Conservation (phyloP, 1,140 invertebrate species). For the Drosophila auraria region DNA sequence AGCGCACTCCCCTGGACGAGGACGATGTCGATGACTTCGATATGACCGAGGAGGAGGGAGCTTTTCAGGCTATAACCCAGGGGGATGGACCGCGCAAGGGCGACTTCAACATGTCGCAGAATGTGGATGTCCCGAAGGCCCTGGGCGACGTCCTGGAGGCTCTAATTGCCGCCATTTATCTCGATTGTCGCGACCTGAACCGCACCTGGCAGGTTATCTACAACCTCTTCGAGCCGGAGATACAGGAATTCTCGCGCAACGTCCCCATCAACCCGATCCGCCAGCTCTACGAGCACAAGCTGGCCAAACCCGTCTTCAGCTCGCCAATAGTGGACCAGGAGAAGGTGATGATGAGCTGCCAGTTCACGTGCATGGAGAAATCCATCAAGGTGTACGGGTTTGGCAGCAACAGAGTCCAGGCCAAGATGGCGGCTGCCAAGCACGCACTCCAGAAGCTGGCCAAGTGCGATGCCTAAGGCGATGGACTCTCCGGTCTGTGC, state of each 20-base stretch:
- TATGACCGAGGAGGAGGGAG: background rate
- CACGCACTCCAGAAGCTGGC: slow-evolving; percentile 87
- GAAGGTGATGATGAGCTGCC: slow-evolving; percentile 88
- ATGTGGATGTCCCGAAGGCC: slow-evolving; percentile 96
- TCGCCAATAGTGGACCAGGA: slow-evolving; percentile 69
- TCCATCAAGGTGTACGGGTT: slow-evolving; percentile 88
- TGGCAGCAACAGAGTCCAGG: slow-evolving; percentile 88
- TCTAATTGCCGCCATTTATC: slow-evolving; percentile 95
- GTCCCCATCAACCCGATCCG: slow-evolving; percentile 96
- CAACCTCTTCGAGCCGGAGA: slow-evolving; percentile 90
- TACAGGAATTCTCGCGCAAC: slow-evolving; percentile 91
- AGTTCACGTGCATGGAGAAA: slow-evolving; percentile 87
- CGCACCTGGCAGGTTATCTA: slow-evolving; percentile 94
- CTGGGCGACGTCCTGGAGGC: slow-evolving; percentile 98
- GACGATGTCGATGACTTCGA: slow-evolving; percentile 31
- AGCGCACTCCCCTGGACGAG: slow-evolving; percentile 47
- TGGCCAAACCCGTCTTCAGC: slow-evolving; percentile 87
- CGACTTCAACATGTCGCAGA: slow-evolving; percentile 87
- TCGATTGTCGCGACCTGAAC: slow-evolving; percentile 93
- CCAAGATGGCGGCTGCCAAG: slow-evolving; percentile 91
- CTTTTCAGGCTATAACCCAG: background rate
- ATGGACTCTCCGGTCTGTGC: background rate
- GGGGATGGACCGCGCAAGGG: background rate
- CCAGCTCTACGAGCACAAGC: slow-evolving; percentile 91
- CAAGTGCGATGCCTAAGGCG: slow-evolving; percentile 48